phyloP scores from a whole-genome alignment of 2,113 vertebrate genomes.

The Camelus bactrianus region DNA sequence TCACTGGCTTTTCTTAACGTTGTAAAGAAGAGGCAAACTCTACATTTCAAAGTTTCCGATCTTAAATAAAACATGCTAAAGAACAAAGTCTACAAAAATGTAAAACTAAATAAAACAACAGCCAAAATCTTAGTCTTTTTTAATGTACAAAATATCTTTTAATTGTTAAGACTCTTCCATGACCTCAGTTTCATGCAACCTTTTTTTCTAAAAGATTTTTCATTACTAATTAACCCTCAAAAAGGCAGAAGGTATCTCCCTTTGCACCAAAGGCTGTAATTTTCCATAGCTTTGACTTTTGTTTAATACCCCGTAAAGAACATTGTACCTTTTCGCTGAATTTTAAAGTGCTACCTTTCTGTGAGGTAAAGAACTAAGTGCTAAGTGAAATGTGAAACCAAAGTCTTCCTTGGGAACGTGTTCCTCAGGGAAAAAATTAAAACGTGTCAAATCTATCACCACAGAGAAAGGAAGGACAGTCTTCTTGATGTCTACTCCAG shows the following conservation, averaged over 20 bases:
- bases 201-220: conserved; percentile 56
- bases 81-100: not conserved
- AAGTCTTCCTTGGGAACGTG: conserved; percentile 27
- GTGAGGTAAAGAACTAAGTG: conserved; percentile 55
- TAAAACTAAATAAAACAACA: conserved; percentile 43
- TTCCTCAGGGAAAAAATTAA: conserved; percentile 40
- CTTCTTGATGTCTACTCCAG: not conserved
- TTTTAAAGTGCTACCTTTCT: conserved; percentile 64
- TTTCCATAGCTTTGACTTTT: conserved; percentile 72
- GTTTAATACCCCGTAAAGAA: conserved; percentile 66
- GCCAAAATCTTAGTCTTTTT: not conserved
- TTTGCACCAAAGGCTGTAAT: conserved; percentile 57
- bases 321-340: conserved; percentile 66
- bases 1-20: not conserved
- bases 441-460: conserved; percentile 28
- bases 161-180: not conserved
- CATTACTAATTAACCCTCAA: conserved; percentile 62
- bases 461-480: conserved; percentile 56
- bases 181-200: conserved; percentile 26
- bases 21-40: not conserved
- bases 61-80: not conserved
- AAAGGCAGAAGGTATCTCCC: conserved; percentile 55
- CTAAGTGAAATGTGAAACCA: conserved; percentile 68
- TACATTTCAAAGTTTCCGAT: not conserved
- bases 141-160: conserved; percentile 18